These are phyloP conservation scores for Drosophila murphyi DNA, from an alignment of 1,140 invertebrate genomes.

Conservation along the genomic window DNA sequence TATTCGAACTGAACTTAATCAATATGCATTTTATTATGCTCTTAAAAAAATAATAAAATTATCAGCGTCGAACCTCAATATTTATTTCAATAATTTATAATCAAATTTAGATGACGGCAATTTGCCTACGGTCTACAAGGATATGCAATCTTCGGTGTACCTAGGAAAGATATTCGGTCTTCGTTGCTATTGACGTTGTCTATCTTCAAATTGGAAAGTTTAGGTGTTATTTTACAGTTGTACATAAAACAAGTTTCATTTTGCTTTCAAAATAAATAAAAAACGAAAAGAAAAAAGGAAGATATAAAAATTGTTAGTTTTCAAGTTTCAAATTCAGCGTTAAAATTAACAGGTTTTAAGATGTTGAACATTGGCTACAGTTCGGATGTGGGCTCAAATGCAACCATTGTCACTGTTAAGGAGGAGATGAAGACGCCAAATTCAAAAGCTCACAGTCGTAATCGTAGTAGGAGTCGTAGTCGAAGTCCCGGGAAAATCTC, in stretches of 20 bases:
- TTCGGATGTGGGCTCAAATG: conserved; percentile 26
- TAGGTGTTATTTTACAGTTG: neutral
- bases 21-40: too few species aligned
- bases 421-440: neutral
- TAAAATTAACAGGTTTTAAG: conserved; percentile 19
- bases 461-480: conserved; percentile 20
- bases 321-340: conserved; percentile 19
- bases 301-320: neutral
- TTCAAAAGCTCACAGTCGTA: neutral
- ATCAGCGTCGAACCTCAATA: too few species aligned
- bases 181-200: too few species aligned
- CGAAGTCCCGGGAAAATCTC: conserved; percentile 10
- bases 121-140: too few species aligned
- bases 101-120: too few species aligned
- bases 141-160: too few species aligned
- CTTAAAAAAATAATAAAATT: too few species aligned
- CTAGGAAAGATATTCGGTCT: too few species aligned
- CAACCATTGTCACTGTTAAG: conserved; percentile 20
- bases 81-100: too few species aligned
- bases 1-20: too few species aligned
- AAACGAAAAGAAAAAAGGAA: neutral
- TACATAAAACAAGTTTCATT: neutral
- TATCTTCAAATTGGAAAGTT: too few species aligned
- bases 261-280: conserved; percentile 8
- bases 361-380: conserved; percentile 25